Evolutionary conservation across 2,113 vertebrate species (phyloP).

Genomic region (Peucedramus taeniatus): DNA sequence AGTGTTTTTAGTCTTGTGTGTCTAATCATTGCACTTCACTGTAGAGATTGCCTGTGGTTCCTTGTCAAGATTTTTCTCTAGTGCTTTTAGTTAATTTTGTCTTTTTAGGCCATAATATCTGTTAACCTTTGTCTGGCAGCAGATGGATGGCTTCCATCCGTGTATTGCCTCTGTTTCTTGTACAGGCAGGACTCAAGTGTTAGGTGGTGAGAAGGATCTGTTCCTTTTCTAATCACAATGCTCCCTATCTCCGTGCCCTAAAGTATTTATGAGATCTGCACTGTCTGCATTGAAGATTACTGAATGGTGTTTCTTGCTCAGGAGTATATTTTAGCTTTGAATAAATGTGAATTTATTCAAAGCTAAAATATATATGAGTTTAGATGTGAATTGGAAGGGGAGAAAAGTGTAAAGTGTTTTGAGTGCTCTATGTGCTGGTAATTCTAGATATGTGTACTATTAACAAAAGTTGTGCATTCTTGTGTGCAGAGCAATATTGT

Average conservation of each 20-base stretch:
- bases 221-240: neutral
- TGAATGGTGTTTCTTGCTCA: neutral
- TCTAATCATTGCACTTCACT: neutral
- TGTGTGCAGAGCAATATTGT: neutral
- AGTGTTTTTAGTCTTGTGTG: neutral
- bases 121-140: neutral
- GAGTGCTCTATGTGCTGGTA: neutral
- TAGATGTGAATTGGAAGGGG: neutral
- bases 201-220: neutral
- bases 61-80: neutral
- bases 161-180: neutral
- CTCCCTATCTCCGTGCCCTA: neutral
- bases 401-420: neutral
- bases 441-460: neutral
- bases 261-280: neutral
- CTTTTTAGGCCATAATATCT: neutral
- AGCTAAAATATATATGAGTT: too few relatives aligned
- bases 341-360: too few relatives aligned
- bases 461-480: neutral
- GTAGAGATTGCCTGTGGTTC: neutral
- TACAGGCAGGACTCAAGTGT: neutral
- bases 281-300: neutral
- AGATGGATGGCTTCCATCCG: fast-evolving
- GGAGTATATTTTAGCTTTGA: neutral
- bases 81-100: neutral